Evolutionary conservation across 2,797 vertebrate genomes (phyloP), one percentile per base, ranked within the genome.

Genomic region (Decapterus maruadsi): DNA sequence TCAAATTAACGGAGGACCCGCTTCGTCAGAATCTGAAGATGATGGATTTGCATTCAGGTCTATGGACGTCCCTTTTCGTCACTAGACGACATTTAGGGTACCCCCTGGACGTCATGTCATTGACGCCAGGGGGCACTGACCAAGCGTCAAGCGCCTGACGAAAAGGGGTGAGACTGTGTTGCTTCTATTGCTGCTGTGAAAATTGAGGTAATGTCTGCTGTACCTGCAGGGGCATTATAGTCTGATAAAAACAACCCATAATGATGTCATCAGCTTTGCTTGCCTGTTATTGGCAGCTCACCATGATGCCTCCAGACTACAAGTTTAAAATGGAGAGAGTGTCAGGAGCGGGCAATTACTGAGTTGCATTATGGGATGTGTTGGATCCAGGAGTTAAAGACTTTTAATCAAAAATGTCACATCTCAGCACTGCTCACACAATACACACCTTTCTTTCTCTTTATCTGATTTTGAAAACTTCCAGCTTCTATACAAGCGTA

Each of bases 321-420:
- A 63, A 4, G 51, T 62, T 50, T 26, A 29, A 31, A 26, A 43
- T 16, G n/a, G n/a, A 17, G 58, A 63, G 12, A 61, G 48, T 13
- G 36, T 38, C 20, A 64, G 19, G 55, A 78, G 59, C n/a, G 29
- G 38, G 12, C 22, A 70, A 46, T 68, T 58, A 54, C 22, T 14
- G 40, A 36, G 16, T 0, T 68, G 62, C 43, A 55, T 42, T 16
- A 68, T 60, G 48, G 72, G 36, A 59, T 29, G 17, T 11, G 48
- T 6, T 38, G 26, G 42, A 65, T 56, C 11, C 17, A n/a, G 4
- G 11, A 0, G 13, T 68, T 62, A 19, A 40, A 36, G 9, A 69
- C n/a, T 10, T 53, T 58, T 19, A 54, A 38, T 38, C 17, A 45
- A 51, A 58, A 45, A 34, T 1, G 6, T 11, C 14, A 22, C 13